phyloP scores from a whole-genome alignment of 1,140 invertebrate genomes.

The Octopus sinensis region DNA sequence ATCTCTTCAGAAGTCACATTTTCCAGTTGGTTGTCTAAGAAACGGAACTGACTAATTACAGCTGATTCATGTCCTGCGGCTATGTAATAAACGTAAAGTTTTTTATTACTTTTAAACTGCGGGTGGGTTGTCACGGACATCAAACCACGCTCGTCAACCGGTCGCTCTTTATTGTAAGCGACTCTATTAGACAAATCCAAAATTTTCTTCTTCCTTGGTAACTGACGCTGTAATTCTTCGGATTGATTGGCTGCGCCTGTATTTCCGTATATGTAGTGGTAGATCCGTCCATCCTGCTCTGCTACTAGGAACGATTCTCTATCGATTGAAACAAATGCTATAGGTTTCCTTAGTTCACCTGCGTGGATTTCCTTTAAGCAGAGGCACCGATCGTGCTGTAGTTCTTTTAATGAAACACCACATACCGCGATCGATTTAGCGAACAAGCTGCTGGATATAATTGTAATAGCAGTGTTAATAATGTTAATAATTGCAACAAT shows the following conservation, averaged over 20 bases:
- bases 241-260: no score
- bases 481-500: no score
- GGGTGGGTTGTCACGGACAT: neutral
- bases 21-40: neutral
- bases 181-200: neutral
- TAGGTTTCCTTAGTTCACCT: neutral
- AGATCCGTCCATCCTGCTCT: neutral
- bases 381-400: neutral
- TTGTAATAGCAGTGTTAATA: no score
- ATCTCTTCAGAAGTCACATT: neutral
- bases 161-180: neutral
- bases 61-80: neutral
- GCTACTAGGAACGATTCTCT: neutral
- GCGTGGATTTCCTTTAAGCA: neutral
- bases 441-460: no score
- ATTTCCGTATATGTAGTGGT: neutral
- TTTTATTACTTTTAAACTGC: neutral
- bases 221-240: neutral
- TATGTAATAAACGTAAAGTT: slow-evolving; percentile 1
- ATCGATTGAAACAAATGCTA: neutral
- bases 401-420: no score
- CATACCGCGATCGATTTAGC: no score
- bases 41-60: neutral
- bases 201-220: neutral
- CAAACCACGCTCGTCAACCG: neutral